Evolutionary conservation across 2,888 invertebrate species (phyloP).

Genomic region (Parnassius orleans): DNA sequence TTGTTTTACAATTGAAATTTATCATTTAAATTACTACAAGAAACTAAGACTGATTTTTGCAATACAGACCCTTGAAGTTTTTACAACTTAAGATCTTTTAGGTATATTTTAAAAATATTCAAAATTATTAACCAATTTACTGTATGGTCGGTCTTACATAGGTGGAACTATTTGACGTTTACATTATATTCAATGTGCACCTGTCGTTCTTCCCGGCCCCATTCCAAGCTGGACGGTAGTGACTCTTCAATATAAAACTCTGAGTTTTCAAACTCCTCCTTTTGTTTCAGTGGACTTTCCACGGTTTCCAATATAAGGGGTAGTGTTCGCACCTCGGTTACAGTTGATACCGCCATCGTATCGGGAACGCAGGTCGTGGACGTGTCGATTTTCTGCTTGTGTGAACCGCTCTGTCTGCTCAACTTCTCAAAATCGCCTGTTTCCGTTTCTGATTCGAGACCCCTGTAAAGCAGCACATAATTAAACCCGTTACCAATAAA

Average conservation of each 20-base stretch:
- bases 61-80: too few relatives aligned
- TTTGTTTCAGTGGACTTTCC: constrained; percentile 34
- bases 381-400: constrained; percentile 60
- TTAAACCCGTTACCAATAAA: neutral
- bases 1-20: neutral
- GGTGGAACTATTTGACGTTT: constrained; percentile 30
- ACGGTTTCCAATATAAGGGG: constrained; percentile 52
- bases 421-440: constrained; percentile 92
- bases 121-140: too few relatives aligned
- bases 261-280: constrained; percentile 86
- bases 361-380: constrained; percentile 69
- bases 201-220: constrained; percentile 79
- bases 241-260: constrained; percentile 95
- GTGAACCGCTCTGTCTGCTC: constrained; percentile 80
- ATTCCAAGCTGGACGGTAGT: constrained; percentile 90
- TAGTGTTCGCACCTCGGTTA: constrained; percentile 80
- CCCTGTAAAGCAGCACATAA: constrained; percentile 67
- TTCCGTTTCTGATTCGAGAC: constrained; percentile 90
- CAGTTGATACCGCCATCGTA: constrained; percentile 76
- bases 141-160: constrained; percentile 30
- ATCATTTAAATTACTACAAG: too few relatives aligned
- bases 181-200: constrained; percentile 52
- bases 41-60: too few relatives aligned
- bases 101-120: too few relatives aligned
- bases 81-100: too few relatives aligned